Evolutionary conservation across 2,797 vertebrate species (phyloP).

Genomic region (Lepilemur ruficaudatus): DNA sequence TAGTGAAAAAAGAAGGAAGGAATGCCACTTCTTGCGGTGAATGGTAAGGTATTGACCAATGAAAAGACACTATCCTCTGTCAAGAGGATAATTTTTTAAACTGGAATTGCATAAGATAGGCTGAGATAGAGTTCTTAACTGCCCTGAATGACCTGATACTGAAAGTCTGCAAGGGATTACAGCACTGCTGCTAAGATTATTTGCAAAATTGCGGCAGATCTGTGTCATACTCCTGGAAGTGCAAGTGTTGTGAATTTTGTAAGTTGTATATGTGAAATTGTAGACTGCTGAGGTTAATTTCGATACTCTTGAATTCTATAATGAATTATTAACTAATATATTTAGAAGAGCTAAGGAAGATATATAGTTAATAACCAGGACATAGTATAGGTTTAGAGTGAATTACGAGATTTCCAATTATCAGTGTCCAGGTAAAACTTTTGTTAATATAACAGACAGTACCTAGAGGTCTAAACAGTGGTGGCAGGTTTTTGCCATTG

Average conservation of each 20-base stretch:
- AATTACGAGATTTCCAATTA: background rate
- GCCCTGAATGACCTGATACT: background rate
- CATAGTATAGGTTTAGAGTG: background rate
- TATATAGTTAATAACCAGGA: background rate
- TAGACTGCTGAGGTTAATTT: background rate
- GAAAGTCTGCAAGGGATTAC: background rate
- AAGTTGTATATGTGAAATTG: background rate
- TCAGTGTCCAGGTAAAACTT: background rate
- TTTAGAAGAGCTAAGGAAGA: background rate
- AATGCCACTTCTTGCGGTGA: background rate
- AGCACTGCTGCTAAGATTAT: too few species aligned
- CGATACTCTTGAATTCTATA: background rate
- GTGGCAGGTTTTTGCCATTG: background rate
- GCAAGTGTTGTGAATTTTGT: background rate
- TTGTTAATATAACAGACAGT: background rate
- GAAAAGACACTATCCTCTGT: background rate
- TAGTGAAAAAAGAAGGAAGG: background rate
- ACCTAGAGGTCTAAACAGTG: background rate
- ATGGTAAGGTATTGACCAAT: background rate
- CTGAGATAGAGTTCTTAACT: background rate
- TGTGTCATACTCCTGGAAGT: background rate
- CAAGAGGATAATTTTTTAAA: background rate
- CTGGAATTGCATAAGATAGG: background rate
- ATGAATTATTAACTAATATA: background rate
- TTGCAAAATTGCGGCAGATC: background rate